Base-by-base conservation (phyloP, 2,888 invertebrate species). In the Nemapogon koenigi region DNA sequence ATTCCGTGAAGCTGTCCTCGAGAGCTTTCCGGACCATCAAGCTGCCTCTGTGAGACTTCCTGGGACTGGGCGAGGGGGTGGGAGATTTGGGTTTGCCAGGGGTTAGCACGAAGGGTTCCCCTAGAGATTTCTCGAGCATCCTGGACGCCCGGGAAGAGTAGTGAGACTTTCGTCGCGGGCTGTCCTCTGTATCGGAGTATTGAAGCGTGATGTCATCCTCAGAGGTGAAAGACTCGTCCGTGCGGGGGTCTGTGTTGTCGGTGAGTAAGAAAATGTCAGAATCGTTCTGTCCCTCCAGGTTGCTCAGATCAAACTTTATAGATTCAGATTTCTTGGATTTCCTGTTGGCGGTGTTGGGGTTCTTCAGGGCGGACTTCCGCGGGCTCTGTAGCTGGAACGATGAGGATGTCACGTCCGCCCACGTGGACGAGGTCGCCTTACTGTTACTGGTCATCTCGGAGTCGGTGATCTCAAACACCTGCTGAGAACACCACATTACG, bases 231-330 rank as follows among this genome's bases (percentile, higher is more conserved):
- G 38, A 35, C 13, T 29, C 41, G 3, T 35, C 37, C 2, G 42
- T 37, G 4, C 4, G 4, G 4, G n/a, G 4, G n/a, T 27, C 4
- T 13, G 43, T 43, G 10, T 51, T 49, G 1, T 47, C 46, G 1
- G 50, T 16, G 16, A 40, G 39, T 2, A 49, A n/a, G 0, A 49
- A 43, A 31, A 59, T 59, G 1, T 44, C 42, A 3, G 44, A 37
- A 1, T 46, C 41, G 1, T 48, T 45, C 3, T 42, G 39, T 15
- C 41, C 47, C 25, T 64, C 62, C 2, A 76, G 45, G 45, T 75
- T 72, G 44, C 71, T 71, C 3, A 76, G 48, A 41, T 79, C 76
- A 41, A 78, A 75, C 37, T 70, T 71, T 30, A 78, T 79, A 6
- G 70, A 68, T 17, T 75, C 76, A 0, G 54, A 57, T 43, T 69